Conservation (phyloP, 1,140 invertebrate genomes). For the Diploscapter pachys region DNA sequence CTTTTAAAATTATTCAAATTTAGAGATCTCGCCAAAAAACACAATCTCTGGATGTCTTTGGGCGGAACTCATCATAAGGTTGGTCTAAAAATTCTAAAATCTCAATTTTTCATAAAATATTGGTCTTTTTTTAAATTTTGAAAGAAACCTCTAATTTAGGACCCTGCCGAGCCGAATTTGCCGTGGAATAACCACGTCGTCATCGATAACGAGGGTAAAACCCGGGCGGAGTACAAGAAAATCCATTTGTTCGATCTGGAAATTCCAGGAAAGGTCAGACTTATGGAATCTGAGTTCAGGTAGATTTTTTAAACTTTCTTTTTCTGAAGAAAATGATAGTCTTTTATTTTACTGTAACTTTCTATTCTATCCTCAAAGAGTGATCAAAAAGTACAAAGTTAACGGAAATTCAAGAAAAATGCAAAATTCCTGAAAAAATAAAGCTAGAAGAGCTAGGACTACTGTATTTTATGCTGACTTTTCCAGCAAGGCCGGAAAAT, state of each 20-base stretch:
- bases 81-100: constrained; percentile 26
- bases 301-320: no score
- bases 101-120: not conserved
- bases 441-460: no score
- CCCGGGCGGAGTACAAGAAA: constrained; percentile 78
- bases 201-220: constrained; percentile 74
- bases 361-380: no score
- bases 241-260: constrained; percentile 88
- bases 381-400: no score
- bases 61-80: constrained; percentile 86
- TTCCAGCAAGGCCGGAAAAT: no score
- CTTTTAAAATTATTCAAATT: not conserved
- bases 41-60: constrained; percentile 83
- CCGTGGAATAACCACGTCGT: constrained; percentile 83
- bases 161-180: no score
- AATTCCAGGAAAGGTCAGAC: constrained; percentile 68
- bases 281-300: constrained; percentile 75
- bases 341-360: no score
- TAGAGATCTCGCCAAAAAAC: constrained; percentile 69
- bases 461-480: no score
- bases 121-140: not conserved
- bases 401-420: no score
- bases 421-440: no score
- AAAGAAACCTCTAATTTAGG: constrained; percentile 56
- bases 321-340: no score